phyloP scores from a whole-genome alignment of 1,140 invertebrate species.

The Drosophila eugracilis region DNA sequence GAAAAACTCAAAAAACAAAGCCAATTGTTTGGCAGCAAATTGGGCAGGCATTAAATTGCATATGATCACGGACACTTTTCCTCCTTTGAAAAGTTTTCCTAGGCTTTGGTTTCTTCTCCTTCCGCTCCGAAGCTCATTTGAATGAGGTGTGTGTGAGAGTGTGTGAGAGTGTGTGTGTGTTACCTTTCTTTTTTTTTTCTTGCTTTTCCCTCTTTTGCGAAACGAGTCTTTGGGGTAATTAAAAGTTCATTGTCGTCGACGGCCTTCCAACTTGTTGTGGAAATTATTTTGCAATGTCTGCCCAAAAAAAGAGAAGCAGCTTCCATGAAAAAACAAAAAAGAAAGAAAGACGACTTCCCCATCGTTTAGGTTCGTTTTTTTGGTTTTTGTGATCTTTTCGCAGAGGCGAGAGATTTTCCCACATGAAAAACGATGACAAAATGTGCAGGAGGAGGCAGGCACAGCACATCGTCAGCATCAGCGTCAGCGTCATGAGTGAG shows the following conservation, averaged over 20 bases:
- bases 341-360: constrained; percentile 20
- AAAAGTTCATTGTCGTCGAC: constrained; percentile 72
- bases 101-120: constrained; percentile 34
- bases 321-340: constrained; percentile 9
- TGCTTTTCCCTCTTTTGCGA: constrained; percentile 37
- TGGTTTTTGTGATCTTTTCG: constrained; percentile 7
- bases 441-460: constrained; percentile 60
- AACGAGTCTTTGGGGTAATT: constrained; percentile 66
- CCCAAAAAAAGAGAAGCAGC: constrained; percentile 40
- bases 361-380: constrained; percentile 15
- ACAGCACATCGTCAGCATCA: constrained; percentile 41
- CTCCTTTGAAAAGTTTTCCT: constrained; percentile 22
- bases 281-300: constrained; percentile 71
- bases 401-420: constrained; percentile 58
- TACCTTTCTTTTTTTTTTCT: not conserved
- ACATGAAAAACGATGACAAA: constrained; percentile 74
- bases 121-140: constrained; percentile 48
- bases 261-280: constrained; percentile 49
- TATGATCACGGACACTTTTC: constrained; percentile 43
- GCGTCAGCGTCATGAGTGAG: constrained; percentile 6
- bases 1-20: constrained; percentile 20
- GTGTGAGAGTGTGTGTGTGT: no score
- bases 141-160: constrained; percentile 19
- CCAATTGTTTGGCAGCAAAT: constrained; percentile 33
- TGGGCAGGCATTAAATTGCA: constrained; percentile 45